Evolutionary conservation across 1,140 invertebrate genomes (phyloP), one percentile per base, ranked within the genome.

Genomic region (Probaryconus sp.): DNA sequence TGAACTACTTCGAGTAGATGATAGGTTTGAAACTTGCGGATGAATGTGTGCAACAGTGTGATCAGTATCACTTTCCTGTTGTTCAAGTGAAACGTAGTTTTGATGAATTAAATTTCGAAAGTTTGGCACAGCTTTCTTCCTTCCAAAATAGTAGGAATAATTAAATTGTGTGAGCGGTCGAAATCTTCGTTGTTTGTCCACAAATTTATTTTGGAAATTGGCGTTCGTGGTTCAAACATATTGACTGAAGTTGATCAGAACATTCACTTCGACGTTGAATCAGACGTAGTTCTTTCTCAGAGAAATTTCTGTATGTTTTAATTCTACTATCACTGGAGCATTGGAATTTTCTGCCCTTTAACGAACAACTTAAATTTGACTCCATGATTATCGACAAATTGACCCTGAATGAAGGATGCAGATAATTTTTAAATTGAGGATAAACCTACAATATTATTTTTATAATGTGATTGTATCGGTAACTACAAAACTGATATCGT

Each of bases 101-200:
- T n/a, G n/a, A n/a, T n/a, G n/a, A 38, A 38, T 38, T 2, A 18
- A 38, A 20, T 43, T 43, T 5, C 40, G 7, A 20, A 18, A 43
- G 20, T 24, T 43, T 24, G 1, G 13, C 40, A 43, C 13, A 43
- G 18, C 20, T 43, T 43, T 17, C 16, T 43, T 13, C 40, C 40
- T 43, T 43, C 20, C 18, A 43, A 24, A 43, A 43, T 43, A 13
- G 13, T 7, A 43, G 40, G 20, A 43, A 13, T 13, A n/a, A n/a
- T n/a, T n/a, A n/a, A n/a, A 43, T 24, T 43, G 7, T 43, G 7
- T 13, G 13, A 17, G 13, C 20, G 18, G 13, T 43, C 40, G 10
- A 43, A 43, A 21, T 11, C 11, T 5, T 43, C 40, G 7, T 24
- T 26, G 40, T 24, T 43, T 6, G 20, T 24, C 20, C 40, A 24